phyloP scores from a whole-genome alignment of 2,888 invertebrate genomes.

The Brachyptera putata region DNA sequence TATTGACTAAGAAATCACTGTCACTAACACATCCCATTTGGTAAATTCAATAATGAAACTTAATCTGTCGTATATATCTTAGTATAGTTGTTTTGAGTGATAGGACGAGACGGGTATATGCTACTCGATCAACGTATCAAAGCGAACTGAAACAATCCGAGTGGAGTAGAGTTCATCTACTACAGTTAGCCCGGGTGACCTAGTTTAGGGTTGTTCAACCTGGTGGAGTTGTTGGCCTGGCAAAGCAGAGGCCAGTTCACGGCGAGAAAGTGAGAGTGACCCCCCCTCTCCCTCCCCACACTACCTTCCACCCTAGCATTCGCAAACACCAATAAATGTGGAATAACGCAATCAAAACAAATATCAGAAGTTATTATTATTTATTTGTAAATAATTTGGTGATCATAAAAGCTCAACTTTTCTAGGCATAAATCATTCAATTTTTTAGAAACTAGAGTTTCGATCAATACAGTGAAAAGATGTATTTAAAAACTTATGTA shows the following conservation, averaged over 20 bases:
- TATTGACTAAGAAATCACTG: slow-evolving; percentile 49
- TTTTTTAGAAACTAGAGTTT: no score
- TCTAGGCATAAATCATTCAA: no score
- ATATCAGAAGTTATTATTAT: no score
- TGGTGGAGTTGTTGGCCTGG: slow-evolving; percentile 9
- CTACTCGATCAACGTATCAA: neutral
- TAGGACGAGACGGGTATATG: neutral
- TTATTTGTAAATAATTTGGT: no score
- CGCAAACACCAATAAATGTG: no score
- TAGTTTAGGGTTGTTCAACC: slow-evolving; percentile 73
- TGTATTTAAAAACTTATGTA: no score
- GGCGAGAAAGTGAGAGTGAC: slow-evolving; percentile 58
- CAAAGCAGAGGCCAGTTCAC: slow-evolving; percentile 45
- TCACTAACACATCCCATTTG: slow-evolving; percentile 51
- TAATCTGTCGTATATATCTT: neutral
- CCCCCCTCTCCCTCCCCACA: slow-evolving; percentile 24
- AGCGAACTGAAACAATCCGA: slow-evolving; percentile 9
- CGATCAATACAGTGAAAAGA: no score
- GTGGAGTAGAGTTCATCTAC: slow-evolving; percentile 43
- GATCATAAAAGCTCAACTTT: no score
- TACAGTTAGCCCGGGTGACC: slow-evolving; percentile 59
- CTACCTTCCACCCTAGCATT: neutral
- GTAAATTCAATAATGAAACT: no score
- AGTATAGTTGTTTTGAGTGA: neutral
- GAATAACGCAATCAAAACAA: no score